These are phyloP conservation scores for Apamea anceps DNA, from an alignment of 2,888 invertebrate genomes.

Conservation along the genomic window DNA sequence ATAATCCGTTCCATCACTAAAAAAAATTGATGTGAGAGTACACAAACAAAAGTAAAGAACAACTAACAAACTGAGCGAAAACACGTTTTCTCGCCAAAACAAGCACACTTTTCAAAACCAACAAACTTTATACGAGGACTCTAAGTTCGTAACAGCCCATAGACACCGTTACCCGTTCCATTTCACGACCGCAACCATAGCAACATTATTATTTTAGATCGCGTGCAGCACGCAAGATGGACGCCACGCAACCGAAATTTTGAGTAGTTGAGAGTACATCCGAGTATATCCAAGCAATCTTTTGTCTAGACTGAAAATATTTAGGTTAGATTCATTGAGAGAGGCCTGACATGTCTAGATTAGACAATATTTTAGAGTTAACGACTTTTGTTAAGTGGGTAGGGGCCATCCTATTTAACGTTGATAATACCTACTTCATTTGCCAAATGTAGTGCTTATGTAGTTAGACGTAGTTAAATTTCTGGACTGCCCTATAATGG, in stretches of 20 bases:
- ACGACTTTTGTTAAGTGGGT: slow-evolving; percentile 9
- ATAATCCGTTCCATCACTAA: no score
- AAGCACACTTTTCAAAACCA: slow-evolving; percentile 28
- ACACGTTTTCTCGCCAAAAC: not conserved
- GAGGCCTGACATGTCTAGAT: not conserved
- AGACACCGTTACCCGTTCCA: slow-evolving; percentile 62
- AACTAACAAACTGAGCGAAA: not conserved
- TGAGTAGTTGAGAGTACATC: slow-evolving; percentile 40
- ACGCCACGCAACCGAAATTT: slow-evolving; percentile 50
- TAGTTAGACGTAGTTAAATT: no score
- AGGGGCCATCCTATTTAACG: not conserved
- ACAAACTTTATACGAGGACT: slow-evolving; percentile 35
- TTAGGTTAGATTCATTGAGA: slow-evolving; percentile 29
- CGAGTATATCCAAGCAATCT: slow-evolving; percentile 40
- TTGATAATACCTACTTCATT: not conserved
- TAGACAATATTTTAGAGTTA: slow-evolving; percentile 32
- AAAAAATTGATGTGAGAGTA: no score
- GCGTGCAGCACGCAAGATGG: slow-evolving; percentile 65
- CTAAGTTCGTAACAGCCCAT: slow-evolving; percentile 47
- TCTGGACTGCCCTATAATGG: no score
- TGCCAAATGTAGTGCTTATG: not conserved
- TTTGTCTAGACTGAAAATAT: slow-evolving; percentile 57
- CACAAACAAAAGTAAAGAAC: no score
- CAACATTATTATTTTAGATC: slow-evolving; percentile 53
- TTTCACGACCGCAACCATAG: slow-evolving; percentile 55